Base-by-base conservation (phyloP, 2,113 vertebrate genomes). In the Syrmaticus mikado region DNA sequence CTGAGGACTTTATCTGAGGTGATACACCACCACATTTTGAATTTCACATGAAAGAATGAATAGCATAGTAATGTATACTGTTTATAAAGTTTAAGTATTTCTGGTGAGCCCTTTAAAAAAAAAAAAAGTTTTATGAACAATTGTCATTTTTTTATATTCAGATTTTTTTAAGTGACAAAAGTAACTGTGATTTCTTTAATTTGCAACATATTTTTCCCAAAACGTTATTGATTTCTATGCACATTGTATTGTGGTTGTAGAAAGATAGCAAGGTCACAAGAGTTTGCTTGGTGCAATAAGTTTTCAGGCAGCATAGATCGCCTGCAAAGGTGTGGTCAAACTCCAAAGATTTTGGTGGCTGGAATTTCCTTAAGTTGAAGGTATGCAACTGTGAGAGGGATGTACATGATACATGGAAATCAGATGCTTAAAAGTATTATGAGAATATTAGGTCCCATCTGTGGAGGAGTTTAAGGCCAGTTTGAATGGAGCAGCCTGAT, bases 331-430 rank as follows among this genome's bases (percentile, higher is more conserved):
- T 32, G 36, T 41, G 78, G 20, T 41, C 55, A 89, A 73, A 78
- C 41, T 68, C 68, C 20, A 36, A 17, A 28, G 17, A 27, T 32
- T 77, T 76, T 24, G 22, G 19, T 85, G 13, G 32, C 2, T 64
- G n/a, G 6, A 40, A 60, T 68, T 84, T 73, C 18, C 21, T n/a
- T 32, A 34, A 65, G n/a, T 50, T 28, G 43, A 50, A 55, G 66
- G 8, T 53, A 30, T 4, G 7, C 19, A 45, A 73, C 18, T 41
- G 21, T 32, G 36, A 71, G 41, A 67, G 25, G 6, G 77, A 55
- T 46, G 25, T 41, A n/a, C 1, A 0, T 1, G 4, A 58, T 13
- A 13, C 0, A 0, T 25, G 58, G 25, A 40, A 77, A 57, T 75
- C 13, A 34, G 6, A 28, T 4, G 1, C 8, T 53, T 76, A 75